phyloP scores from a whole-genome alignment of 2,797 vertebrate genomes.

The Lindbergichthys nudifrons region DNA sequence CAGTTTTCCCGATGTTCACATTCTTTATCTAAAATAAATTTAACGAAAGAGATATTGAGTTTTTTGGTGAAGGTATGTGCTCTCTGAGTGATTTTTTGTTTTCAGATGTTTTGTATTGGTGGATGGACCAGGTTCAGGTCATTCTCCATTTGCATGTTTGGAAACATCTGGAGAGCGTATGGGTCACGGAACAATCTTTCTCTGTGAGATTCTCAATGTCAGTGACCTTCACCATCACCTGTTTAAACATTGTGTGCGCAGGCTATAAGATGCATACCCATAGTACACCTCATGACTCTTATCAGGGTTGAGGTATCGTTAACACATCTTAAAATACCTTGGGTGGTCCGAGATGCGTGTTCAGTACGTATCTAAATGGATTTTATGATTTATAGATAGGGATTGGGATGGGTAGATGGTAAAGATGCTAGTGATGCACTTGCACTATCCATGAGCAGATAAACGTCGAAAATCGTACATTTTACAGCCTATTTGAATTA shows the following conservation, averaged over 20 bases:
- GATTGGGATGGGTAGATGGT: not conserved
- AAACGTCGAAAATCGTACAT: not conserved
- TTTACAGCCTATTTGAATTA: not conserved
- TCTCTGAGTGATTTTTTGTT: not conserved
- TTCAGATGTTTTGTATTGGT: constrained; percentile 11
- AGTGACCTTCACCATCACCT: constrained; percentile 54
- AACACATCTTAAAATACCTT: constrained; percentile 19
- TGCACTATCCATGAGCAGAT: not conserved
- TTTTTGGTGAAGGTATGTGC: not conserved
- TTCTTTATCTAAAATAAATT: not conserved
- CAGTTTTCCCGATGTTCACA: not conserved
- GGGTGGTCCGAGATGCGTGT: constrained; percentile 27
- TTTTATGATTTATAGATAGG: not conserved
- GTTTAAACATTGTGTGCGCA: constrained; percentile 52
- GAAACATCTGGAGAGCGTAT: constrained; percentile 77
- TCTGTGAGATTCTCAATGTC: constrained; percentile 34
- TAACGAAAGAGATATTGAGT: not conserved
- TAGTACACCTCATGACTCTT: constrained; percentile 22
- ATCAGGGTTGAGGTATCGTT: constrained; percentile 19
- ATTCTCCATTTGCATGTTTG: constrained; percentile 49
- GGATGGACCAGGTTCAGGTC: constrained; percentile 22
- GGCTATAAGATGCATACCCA: constrained; percentile 34
- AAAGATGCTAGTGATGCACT: not conserved
- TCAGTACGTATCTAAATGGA: not conserved
- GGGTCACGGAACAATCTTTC: constrained; percentile 49